Evolutionary conservation across 2,797 vertebrate species (phyloP).

Genomic region (Falco biarmicus): DNA sequence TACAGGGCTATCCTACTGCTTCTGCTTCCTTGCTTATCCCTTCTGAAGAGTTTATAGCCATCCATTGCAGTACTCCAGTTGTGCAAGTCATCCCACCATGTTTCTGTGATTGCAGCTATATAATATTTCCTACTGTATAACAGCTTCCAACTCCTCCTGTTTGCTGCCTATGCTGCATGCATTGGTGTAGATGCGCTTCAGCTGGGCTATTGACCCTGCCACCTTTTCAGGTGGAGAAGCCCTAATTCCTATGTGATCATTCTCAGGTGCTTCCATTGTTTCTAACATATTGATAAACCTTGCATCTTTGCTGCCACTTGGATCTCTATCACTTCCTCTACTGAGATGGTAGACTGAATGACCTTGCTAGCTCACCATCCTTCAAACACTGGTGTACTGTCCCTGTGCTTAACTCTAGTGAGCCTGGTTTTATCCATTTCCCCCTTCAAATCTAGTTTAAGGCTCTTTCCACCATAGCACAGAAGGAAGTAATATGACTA

Average conservation of each 20-base stretch:
- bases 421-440: background rate
- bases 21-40: no score
- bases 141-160: no score
- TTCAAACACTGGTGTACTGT: background rate
- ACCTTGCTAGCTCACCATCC: background rate
- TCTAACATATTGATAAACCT: background rate
- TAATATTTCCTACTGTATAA: no score
- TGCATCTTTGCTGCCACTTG: background rate
- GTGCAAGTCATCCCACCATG: no score
- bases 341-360: background rate
- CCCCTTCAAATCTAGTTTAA: background rate
- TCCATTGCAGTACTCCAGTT: no score
- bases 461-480: background rate
- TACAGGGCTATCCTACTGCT: no score
- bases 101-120: no score
- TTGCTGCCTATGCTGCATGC: no score
- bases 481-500: background rate
- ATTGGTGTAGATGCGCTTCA: background rate
- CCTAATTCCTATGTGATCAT: background rate
- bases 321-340: background rate
- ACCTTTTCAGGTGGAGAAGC: background rate
- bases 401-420: background rate
- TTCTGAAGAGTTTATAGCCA: no score
- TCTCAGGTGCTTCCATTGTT: background rate
- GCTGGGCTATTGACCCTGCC: background rate